A percentile compares a stretch with the other conserved stretches of the same genome.
Conservation (phyloP, 2,113 vertebrate genomes). For the Cryptomyrus ogoouensis region DNA sequence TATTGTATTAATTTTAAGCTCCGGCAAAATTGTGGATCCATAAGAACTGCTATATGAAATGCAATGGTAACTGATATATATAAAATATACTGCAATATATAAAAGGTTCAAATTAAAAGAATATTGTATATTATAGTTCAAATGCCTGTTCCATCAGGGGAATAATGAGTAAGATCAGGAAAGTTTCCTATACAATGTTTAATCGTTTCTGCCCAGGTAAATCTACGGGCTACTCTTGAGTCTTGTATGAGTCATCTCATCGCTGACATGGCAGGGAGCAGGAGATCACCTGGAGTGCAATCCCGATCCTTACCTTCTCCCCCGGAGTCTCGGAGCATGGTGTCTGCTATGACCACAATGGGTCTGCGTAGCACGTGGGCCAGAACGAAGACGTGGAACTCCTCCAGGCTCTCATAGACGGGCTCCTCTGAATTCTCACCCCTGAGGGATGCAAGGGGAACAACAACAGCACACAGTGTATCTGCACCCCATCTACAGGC, state of each 20-base stretch:
- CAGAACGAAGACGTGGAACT: slow-evolving; percentile 95
- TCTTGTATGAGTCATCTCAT: background rate
- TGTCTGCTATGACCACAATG: slow-evolving; percentile 93
- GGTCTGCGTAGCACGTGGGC: slow-evolving; percentile 89
- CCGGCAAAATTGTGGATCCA: background rate
- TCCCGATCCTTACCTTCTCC: slow-evolving; percentile 74
- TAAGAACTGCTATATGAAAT: background rate
- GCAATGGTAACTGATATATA: background rate
- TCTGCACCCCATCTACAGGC: background rate
- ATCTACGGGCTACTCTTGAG: background rate
- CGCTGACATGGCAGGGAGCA: background rate
- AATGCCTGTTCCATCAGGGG: background rate
- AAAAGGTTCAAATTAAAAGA: background rate
- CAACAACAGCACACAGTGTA: background rate
- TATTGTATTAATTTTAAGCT: background rate
- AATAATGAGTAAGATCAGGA: background rate
- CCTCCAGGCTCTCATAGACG: slow-evolving; percentile 92
- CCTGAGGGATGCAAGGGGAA: slow-evolving; percentile 50
- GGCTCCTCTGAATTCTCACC: slow-evolving; percentile 92
- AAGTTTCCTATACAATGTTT: background rate
- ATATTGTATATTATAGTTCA: background rate
- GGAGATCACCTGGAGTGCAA: background rate
- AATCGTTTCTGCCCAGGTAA: background rate
- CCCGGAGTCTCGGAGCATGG: slow-evolving; percentile 90
- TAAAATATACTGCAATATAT: background rate